Evolutionary conservation across 2,797 vertebrate genomes (phyloP).

Genomic region (Muscicapa comitata): DNA sequence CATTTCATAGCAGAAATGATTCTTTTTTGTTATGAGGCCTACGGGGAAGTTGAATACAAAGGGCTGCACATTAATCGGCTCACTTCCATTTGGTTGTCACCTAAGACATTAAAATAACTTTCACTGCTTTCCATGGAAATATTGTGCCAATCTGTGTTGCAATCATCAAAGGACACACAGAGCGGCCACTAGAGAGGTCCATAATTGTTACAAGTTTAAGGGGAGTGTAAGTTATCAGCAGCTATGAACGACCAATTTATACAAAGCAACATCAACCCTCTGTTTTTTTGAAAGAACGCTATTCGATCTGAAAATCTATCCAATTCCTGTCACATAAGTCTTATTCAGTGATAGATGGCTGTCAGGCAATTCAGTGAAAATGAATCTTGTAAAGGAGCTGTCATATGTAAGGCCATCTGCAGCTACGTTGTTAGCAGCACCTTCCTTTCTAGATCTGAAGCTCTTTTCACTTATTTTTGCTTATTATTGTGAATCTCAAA

Average conservation of each 20-base stretch:
- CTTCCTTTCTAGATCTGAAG: neutral
- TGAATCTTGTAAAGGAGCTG: neutral
- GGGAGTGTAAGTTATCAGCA: neutral
- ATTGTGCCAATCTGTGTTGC: rapidly evolving
- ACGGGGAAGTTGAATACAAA: neutral
- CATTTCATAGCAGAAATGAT: neutral
- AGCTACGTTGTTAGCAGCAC: neutral
- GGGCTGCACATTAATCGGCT: neutral
- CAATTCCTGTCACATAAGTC: conserved; percentile 2
- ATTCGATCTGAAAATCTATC: conserved; percentile 11
- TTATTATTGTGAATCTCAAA: neutral
- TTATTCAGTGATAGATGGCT: conserved; percentile 38
- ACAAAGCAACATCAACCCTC: neutral
- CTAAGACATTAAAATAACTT: neutral
- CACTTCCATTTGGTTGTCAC: neutral
- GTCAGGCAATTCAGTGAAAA: conserved; percentile 5
- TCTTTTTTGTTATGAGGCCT: neutral
- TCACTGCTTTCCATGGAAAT: neutral
- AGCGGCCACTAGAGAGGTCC: neutral
- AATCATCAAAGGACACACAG: neutral
- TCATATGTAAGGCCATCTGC: neutral
- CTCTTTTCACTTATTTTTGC: neutral
- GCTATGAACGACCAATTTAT: neutral
- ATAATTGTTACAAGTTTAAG: neutral
- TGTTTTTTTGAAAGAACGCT: neutral